Evolutionary conservation across 1,140 invertebrate genomes (phyloP), one percentile per base, ranked within the genome.

Genomic region (Trachymyrmex septentrionalis): DNA sequence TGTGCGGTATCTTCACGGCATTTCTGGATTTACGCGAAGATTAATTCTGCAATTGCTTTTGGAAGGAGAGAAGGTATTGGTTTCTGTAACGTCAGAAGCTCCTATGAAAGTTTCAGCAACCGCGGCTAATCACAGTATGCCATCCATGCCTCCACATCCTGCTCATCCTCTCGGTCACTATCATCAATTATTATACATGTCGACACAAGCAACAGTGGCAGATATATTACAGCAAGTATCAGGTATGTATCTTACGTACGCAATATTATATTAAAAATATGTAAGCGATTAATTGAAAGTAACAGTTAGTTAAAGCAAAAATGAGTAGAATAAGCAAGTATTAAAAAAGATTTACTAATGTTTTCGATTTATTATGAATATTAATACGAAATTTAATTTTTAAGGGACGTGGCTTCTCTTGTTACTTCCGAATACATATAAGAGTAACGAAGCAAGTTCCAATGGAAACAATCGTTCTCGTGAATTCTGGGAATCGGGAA

Each of bases 11-110:
- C 93, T 96, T 1, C 96, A 96, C 69, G 96, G 96, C 7, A 97
- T 99, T 87, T 98, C 98, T 16, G 98, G 98, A 14, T 99, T 99
- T 93, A 98, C 98, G 14, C 96, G 98, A 27, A 96, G 98, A 81
- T 95, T 99, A 38, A 97, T 99, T 73, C 95, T 99, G 10, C 98
- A 99, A 93, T 95, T 99, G 34, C 95, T 99, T 21, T 95, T 99
- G 59, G 98, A 98, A 91, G 97, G 97, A 92, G 98, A 99, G 94
- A 98, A 97, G 89, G 96, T 98, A 57, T 95, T 97, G 12, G 97
- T 98, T 3, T 96, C 97, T 63, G 96, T 98, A 34, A 96, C 96
- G 21, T 97, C 96, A 12, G 95, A 96, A 81, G 84, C 91, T 16
- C 93, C 94, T 5, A 94, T 94, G 92, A 95, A 94, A 92, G 91